phyloP scores from a whole-genome alignment of 2,797 vertebrate species.

The Rhadinocentrus ornatus region DNA sequence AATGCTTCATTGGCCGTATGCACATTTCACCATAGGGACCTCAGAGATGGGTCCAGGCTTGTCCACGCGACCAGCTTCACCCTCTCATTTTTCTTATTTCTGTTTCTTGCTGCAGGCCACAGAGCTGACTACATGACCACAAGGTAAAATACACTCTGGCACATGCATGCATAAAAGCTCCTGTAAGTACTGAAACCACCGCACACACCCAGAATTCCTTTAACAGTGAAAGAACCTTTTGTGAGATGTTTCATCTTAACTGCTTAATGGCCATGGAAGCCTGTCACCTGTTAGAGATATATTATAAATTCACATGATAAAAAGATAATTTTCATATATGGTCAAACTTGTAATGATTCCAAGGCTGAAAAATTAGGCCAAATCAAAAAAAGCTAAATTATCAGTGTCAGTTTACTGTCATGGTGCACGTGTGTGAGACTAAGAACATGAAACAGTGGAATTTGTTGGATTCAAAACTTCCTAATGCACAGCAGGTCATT shows the following conservation, averaged over 20 bases:
- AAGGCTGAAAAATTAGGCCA: too few species aligned
- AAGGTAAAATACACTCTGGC: constrained; percentile 84
- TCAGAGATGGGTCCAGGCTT: constrained; percentile 56
- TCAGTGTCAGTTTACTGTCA: too few species aligned
- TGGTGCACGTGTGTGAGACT: too few species aligned
- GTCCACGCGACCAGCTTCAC: constrained; percentile 45
- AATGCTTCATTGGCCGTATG: constrained; percentile 63
- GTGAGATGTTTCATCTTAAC: constrained; percentile 7
- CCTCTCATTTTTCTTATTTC: constrained; percentile 41
- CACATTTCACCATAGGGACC: constrained; percentile 54
- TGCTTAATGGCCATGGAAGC: too few species aligned
- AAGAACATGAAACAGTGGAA: too few species aligned
- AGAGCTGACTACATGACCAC: constrained; percentile 98
- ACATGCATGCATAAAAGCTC: constrained; percentile 24
- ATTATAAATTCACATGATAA: too few species aligned
- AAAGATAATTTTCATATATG: too few species aligned
- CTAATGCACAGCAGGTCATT: too few species aligned
- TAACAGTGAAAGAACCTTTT: constrained; percentile 5
- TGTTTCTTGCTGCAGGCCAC: constrained; percentile 85
- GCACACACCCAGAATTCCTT: constrained; percentile 6
- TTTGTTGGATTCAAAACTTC: too few species aligned
- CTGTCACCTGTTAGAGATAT: too few species aligned
- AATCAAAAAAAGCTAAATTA: too few species aligned
- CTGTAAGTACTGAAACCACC: constrained; percentile 2
- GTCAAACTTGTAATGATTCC: too few species aligned